A percentile compares a stretch with the other conserved stretches of the same genome.
Evolutionary conservation across 2,113 vertebrate species (phyloP).

Genomic region (Columbina picui): DNA sequence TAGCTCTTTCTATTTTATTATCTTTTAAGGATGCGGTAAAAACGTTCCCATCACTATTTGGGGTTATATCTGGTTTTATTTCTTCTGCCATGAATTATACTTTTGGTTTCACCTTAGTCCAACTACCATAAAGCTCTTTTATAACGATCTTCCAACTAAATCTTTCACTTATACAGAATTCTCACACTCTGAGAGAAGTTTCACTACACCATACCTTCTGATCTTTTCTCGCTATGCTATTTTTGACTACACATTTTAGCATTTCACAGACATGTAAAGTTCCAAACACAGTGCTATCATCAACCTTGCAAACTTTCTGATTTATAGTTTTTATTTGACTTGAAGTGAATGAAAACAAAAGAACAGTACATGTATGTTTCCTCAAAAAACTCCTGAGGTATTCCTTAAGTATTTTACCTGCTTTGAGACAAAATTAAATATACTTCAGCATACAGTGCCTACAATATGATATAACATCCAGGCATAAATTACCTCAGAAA

Average conservation of each 20-base stretch:
- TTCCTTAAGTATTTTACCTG: background rate
- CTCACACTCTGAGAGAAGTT: conserved; percentile 13
- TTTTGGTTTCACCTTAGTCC: background rate
- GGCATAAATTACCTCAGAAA: background rate
- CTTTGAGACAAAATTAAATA: background rate
- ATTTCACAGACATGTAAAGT: background rate
- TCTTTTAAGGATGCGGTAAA: background rate
- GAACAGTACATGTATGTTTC: background rate
- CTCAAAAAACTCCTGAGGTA: background rate
- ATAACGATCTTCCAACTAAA: background rate
- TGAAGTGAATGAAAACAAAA: background rate
- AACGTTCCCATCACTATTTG: background rate
- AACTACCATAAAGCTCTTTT: background rate
- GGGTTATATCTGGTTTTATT: background rate
- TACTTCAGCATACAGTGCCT: background rate
- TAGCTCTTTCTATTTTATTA: background rate
- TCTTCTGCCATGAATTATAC: background rate
- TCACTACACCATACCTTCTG: conserved; percentile 19
- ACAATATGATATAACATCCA: background rate
- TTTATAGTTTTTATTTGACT: background rate
- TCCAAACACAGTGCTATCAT: background rate
- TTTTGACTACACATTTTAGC: conserved; percentile 17
- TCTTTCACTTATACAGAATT: background rate
- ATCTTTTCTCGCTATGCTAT: background rate
- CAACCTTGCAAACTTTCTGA: background rate